Evolutionary conservation across 2,888 invertebrate species (phyloP), one percentile per base, ranked within the genome.

Genomic region (Taphrorychus bicolor): DNA sequence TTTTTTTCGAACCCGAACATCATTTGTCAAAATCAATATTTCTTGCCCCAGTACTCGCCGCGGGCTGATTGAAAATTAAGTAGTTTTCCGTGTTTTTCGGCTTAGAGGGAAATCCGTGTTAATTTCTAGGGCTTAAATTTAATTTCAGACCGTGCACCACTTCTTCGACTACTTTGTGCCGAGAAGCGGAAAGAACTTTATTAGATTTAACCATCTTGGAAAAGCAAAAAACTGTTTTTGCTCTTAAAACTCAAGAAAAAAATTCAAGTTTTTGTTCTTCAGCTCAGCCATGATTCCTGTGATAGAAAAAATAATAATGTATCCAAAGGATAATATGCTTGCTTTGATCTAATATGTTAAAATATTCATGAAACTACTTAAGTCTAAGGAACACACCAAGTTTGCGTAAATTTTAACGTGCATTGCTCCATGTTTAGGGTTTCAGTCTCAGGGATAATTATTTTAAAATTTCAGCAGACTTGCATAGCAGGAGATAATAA

Each of bases 371-470:
- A 41, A 53, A 60, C 14, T 17, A 16, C 17, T 16, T 54, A 17
- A 40, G 41, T 56, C 17, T 21, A 56, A 23, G 40, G 48, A 61
- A 48, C 45, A 54, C 32, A 56, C 61, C 54, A 56, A 49, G 40
- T 62, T 32, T 49, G 48, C 54, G 49, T 56, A 62, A 24, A 62
- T 56, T 56, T 62, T 56, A 62, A 62, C 56, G 56, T 56, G 32
- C n/a, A n/a, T n/a, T 54, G 19, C 41, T 62, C 48, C 21, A 56
- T 41, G 57, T 56, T 58, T 57, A 63, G 51, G 57, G 40, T 58
- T 41, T 51, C 49, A 51, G 45, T 45, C 22, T 45, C n/a, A 5
- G 45, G 51, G 51, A 40, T 57, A 63, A 63, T 63, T 51, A 58
- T 51, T 57, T 51, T 49, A 57, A 63, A 63, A 57, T 63, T 56